Conservation (phyloP, 2,888 invertebrate species). For the Nymphalis c-album region DNA sequence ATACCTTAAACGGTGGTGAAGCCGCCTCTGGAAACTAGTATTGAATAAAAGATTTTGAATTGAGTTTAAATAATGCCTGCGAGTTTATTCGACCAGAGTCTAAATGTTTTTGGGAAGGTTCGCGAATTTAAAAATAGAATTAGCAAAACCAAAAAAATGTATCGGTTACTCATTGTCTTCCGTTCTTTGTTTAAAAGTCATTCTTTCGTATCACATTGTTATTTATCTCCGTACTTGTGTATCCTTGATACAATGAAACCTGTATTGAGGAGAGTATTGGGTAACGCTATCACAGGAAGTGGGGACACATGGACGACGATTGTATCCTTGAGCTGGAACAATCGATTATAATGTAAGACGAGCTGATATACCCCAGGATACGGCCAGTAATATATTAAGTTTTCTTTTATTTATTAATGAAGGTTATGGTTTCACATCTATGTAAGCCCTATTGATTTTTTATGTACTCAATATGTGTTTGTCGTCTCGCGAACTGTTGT, state of each 20-base stretch:
- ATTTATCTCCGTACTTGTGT: conserved; percentile 23
- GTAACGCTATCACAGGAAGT: conserved; percentile 1
- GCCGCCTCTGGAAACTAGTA: no score
- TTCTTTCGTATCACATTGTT: conserved; percentile 36
- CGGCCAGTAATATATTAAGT: no score
- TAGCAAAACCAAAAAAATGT: conserved; percentile 27
- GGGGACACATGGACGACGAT: neutral
- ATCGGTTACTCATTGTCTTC: conserved; percentile 38
- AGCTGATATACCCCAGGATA: neutral
- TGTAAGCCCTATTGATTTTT: no score
- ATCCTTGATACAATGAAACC: conserved; percentile 15
- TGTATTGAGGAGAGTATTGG: conserved; percentile 19
- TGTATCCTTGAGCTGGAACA: neutral
- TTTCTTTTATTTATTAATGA: no score
- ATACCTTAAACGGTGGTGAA: no score
- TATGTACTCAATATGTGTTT: no score
- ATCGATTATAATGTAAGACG: neutral
- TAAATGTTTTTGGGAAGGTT: neutral
- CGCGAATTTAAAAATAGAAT: neutral
- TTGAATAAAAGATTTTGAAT: no score
- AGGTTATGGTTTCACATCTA: no score
- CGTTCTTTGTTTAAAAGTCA: conserved; percentile 34
- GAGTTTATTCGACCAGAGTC: no score
- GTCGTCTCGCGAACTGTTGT: no score
- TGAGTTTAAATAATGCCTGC: no score